A percentile compares a stretch with the other conserved stretches of the same genome.
Evolutionary conservation across 2,113 vertebrate species (phyloP).

Genomic region (Esox niger): DNA sequence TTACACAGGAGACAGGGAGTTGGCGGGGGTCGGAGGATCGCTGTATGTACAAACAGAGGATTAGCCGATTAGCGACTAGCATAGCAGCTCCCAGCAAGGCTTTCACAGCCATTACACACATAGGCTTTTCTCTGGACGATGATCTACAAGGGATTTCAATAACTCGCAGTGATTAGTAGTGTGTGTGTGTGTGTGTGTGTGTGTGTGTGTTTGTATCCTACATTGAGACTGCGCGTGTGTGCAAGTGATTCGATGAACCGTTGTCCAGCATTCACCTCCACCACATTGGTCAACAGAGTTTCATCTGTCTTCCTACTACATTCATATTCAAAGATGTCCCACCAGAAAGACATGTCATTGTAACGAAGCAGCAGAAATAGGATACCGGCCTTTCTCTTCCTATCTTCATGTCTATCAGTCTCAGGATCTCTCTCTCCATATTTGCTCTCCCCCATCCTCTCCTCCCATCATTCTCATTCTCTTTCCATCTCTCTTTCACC

Average conservation of each 20-base stretch:
- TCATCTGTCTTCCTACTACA: neutral
- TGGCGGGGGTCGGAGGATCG: neutral
- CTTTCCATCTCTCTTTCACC: no score
- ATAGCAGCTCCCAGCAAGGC: neutral
- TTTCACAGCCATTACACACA: neutral
- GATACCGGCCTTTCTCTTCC: neutral
- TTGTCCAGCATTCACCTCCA: neutral
- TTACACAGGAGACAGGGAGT: neutral
- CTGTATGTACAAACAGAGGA: neutral
- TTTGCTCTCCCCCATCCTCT: no score
- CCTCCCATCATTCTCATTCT: no score
- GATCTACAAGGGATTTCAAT: neutral
- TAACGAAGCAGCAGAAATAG: neutral
- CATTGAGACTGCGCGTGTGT: neutral
- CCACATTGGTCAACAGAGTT: neutral
- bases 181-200: conserved; percentile 5
- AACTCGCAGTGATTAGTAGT: neutral
- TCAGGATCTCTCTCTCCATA: no score
- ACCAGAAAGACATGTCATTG: neutral
- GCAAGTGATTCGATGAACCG: neutral
- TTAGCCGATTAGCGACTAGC: neutral
- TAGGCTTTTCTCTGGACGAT: neutral
- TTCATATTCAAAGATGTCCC: neutral
- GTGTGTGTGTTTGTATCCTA: no score
- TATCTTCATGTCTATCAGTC: no score